Base-by-base conservation (phyloP, 2,888 invertebrate genomes). In the Piscicola geometra region DNA sequence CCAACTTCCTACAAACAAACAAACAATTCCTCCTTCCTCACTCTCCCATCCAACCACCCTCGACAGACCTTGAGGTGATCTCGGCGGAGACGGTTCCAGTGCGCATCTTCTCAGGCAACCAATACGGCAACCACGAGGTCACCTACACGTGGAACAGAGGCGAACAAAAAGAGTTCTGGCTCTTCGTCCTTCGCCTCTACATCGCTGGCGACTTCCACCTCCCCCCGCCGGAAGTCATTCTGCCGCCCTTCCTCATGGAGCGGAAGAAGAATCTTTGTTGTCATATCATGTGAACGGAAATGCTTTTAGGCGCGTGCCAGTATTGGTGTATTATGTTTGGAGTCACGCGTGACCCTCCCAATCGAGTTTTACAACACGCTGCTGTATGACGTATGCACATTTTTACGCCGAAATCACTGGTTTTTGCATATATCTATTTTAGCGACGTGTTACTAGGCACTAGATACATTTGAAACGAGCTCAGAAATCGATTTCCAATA, bases 91-190 rank as follows among this genome's bases (percentile, higher is more conserved):
- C 79, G 41, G 80, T 80, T 15, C 79, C 80, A 25, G 78, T 80
- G 52, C 78, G 80, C 30, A 80, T 80, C 77, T 80, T 80, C 75
- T 77, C 78, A 56, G 80, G 80, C 18, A 80, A 80, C 75, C 79
- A 80, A 50, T 78, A 80, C 73, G 80, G 80, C 32, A 79, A 80
- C 76, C 80, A 80, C 74, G 80, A 80, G 76, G 77, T 79, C 36
- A 80, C 80, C 21, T 80, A 80, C 77, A 80, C 80, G 32, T 80
- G 80, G 80, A 80, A 80, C 77, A 71, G 80, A 3, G 80, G 79
- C 1, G 80, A 80, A 56, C 80, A 80, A 76, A 80, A 80, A 52
- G 80, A 80, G 60, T 76, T 80, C 74, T 80, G 80, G 80, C 78
- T 80, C 21, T 75, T 80, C 25, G 78, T 80, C 12, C 50, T 80